phyloP scores from a whole-genome alignment of 2,113 vertebrate species.

The Garra rufa region DNA sequence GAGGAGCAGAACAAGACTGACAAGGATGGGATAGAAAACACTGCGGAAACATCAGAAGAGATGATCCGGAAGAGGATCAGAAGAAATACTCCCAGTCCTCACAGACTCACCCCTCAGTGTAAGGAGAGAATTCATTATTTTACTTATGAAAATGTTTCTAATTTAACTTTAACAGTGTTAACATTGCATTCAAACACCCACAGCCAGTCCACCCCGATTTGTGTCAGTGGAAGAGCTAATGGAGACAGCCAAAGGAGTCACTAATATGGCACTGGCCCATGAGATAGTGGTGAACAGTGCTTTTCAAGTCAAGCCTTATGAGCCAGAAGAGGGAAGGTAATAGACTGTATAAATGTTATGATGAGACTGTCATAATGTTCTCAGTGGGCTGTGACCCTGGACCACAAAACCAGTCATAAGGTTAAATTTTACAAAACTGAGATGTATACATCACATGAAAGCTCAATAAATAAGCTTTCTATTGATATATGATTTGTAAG shows the following conservation, averaged over 20 bases:
- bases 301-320: constrained; percentile 87
- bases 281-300: constrained; percentile 90
- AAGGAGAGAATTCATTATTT: constrained; percentile 57
- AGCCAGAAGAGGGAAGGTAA: constrained; percentile 90
- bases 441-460: no score
- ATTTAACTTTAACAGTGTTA: not conserved
- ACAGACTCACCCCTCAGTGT: constrained; percentile 79
- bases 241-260: constrained; percentile 90
- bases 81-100: constrained; percentile 75
- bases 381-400: no score
- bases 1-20: constrained; percentile 73
- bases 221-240: constrained; percentile 90
- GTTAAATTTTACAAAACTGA: no score
- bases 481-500: no score
- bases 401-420: no score
- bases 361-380: not conserved
- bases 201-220: constrained; percentile 85
- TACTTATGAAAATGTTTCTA: not conserved
- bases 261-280: constrained; percentile 95
- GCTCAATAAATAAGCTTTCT: no score
- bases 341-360: not conserved
- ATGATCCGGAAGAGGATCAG: constrained; percentile 73
- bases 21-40: constrained; percentile 59
- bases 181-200: constrained; percentile 49
- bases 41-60: constrained; percentile 69